Evolutionary conservation across 1,140 invertebrate species (phyloP), one percentile per base, ranked within the genome.

Genomic region (Pseudachorutes palmiensis): DNA sequence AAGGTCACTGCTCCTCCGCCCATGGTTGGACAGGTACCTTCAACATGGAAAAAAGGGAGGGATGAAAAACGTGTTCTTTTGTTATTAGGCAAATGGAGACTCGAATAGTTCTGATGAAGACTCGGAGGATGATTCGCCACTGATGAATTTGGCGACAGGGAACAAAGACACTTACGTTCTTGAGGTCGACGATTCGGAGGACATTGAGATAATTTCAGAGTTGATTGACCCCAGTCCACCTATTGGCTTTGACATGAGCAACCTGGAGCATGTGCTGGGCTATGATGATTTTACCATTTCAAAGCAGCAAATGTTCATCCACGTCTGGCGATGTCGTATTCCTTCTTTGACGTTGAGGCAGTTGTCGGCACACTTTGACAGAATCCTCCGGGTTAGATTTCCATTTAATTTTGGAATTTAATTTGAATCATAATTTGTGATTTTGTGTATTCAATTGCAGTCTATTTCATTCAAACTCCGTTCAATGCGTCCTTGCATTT

Each of bases 101-200:
- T 55, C 41, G 2, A n/a, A 36, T 26, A 65, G 51, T 26, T 83
- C 82, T 0, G 87, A 88, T 72, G 84, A 83, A 0, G 87, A 88
- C 65, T 86, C 83, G 0, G 86, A 88, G 41, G 88, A 90, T 64
- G 88, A 90, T 74, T 77, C 85, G 29, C 83, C 86, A 24, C 87
- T 90, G 72, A 77, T 91, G 36, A 90, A 93, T 77, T 78, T 92
- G 22, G 84, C 86, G 32, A 78, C 84, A 67, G 89, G 88, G 31
- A 88, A 88, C 74, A 92, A 91, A 78, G 90, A 92, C 74, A 85
- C 89, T 9, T 92, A 88, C 75, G 82, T 94, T 26, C 76, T 94
- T 33, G 90, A 93, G 80, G 86, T 94, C 16, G 92, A 94, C 75
- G 92, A 94, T 77, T 83, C 87, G 3, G 88, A 92, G 76, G 91